Evolutionary conservation across 2,113 vertebrate genomes (phyloP).

Genomic region (Neotoma lepida): DNA sequence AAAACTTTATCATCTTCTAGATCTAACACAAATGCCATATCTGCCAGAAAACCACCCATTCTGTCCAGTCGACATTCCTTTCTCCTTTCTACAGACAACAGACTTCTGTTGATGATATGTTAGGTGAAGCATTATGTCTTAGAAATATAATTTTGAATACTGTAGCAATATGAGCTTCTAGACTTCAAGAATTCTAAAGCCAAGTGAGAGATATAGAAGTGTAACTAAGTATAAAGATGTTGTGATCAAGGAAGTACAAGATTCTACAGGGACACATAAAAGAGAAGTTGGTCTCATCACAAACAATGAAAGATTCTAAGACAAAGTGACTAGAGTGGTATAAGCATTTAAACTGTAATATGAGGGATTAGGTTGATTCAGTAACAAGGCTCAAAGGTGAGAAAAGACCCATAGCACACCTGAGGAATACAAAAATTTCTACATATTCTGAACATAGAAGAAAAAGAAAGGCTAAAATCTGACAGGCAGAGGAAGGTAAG

Average conservation of each 20-base stretch:
- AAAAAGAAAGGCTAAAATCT: constrained; percentile 10
- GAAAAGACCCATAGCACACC: background rate
- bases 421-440: background rate
- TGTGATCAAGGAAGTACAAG: background rate
- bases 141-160: background rate
- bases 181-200: constrained; percentile 5
- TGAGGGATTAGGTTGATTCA: constrained; percentile 16
- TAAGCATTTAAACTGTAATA: constrained; percentile 3
- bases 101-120: background rate
- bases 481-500: background rate
- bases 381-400: background rate
- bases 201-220: background rate
- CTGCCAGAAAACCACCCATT: constrained; percentile 12
- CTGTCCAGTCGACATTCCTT: background rate
- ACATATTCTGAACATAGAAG: background rate
- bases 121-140: background rate
- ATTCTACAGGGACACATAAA: background rate
- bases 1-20: constrained; percentile 5
- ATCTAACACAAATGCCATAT: background rate
- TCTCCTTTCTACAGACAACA: background rate
- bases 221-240: background rate
- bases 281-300: background rate
- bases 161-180: background rate
- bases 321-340: background rate
- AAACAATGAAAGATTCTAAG: background rate